Evolutionary conservation across 2,888 invertebrate species (phyloP), one percentile per base, ranked within the genome.

Genomic region (Bedellia somnulentella): DNA sequence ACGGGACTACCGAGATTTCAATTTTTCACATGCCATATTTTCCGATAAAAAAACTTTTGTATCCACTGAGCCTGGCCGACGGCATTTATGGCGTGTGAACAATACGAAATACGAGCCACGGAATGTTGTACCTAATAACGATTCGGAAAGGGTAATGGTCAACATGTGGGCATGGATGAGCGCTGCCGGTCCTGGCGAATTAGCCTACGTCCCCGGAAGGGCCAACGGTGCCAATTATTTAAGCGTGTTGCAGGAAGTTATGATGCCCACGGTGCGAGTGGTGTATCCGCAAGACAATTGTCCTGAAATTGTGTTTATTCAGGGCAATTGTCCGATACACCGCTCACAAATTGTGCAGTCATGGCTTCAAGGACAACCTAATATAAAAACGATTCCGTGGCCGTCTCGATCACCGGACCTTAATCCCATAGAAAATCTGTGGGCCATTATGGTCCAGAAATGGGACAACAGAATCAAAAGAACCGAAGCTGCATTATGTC

Each of bases 1-100:
- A 21, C 23, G 37, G 12, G 34, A 36, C 22, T 38, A 31, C 21
- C n/a, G 37, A 5, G 36, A 38, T 12, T 40, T 34, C n/a, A 36
- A 41, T 34, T 36, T 37, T 35, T 32, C 35, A 23, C 30, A 35
- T n/a, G n/a, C n/a, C n/a, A n/a, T n/a, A n/a, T n/a, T n/a, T n/a
- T n/a, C n/a, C n/a, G n/a, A n/a, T n/a, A 35, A 39, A 31, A 38
- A 38, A 10, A 10, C 15, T 12, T 37, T 37, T 30, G 35, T 34
- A 9, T 37, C 39, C 1, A 35, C 35, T 15, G 21, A 37, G 11
- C 2, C 22, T 2, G 37, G 39, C 24, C 37, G 36, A 33, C 37
- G 30, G 32, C 25, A 37, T 23, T 31, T 37, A 36, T 35, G 37
- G 41, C 36, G 41, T 32, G 33, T 35, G 27, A 29, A 37, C 17